A percentile compares a stretch with the other conserved stretches of the same genome.
Conservation (phyloP, 2,797 vertebrate species). For the Melanotaenia pygmaea region DNA sequence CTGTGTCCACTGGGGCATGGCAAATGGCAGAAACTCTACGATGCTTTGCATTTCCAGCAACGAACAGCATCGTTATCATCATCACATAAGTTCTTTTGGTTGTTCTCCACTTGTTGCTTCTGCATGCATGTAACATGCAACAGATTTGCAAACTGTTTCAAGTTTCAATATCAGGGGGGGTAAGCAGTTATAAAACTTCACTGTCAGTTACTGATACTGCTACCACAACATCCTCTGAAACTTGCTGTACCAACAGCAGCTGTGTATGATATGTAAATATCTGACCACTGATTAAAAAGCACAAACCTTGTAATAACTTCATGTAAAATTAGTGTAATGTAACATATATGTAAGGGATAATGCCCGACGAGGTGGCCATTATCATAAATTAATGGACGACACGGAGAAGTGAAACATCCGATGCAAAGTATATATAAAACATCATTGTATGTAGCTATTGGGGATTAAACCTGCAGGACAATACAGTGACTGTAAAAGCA, state of each 20-base stretch:
- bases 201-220: conserved; percentile 1
- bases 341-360: too few species aligned
- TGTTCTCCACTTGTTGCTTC: neutral
- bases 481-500: neutral
- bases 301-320: too few species aligned
- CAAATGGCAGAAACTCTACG: neutral
- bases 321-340: too few species aligned
- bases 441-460: too few species aligned
- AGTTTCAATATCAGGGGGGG: conserved; percentile 9
- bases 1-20: neutral
- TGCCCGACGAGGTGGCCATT: too few species aligned
- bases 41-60: neutral
- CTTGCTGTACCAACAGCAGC: neutral
- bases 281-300: neutral
- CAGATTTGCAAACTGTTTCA: neutral
- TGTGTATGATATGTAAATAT: neutral
- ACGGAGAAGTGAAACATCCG: too few species aligned
- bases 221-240: conserved; percentile 26
- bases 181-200: neutral
- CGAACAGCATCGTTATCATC: neutral
- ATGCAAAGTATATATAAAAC: too few species aligned
- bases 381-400: too few species aligned
- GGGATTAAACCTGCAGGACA: too few species aligned
- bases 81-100: neutral
- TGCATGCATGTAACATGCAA: neutral